phyloP scores from a whole-genome alignment of 2,888 invertebrate species.

The Philonicus albiceps region DNA sequence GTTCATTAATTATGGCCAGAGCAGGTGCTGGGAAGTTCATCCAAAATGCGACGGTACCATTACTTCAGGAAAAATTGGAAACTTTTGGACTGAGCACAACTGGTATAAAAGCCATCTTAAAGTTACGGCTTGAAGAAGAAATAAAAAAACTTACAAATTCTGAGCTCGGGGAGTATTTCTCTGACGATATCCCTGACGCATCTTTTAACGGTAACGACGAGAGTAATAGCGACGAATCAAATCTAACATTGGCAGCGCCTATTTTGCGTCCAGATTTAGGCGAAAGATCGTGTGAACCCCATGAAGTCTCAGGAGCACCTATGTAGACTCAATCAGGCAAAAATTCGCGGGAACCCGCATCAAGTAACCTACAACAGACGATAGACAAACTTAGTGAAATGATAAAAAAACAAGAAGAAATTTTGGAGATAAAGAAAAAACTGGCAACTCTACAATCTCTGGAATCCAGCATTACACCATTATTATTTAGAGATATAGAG shows the following conservation, averaged over 20 bases:
- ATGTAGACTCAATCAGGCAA: not conserved
- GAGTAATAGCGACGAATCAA: not conserved
- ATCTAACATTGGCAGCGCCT: not conserved
- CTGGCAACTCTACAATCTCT: not conserved
- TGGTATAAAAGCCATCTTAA: not conserved
- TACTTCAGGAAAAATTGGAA: not conserved
- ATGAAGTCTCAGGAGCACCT: not conserved
- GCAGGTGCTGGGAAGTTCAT: not conserved
- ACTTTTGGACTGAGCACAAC: not conserved
- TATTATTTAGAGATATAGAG: not conserved
- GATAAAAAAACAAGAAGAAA: not conserved
- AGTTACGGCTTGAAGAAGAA: not conserved
- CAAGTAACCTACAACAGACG: not conserved
- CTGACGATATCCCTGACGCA: not conserved
- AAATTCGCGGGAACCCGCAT: not conserved
- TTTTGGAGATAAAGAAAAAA: not conserved
- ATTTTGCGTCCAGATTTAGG: not conserved
- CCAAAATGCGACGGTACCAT: not conserved
- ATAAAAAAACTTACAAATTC: not conserved
- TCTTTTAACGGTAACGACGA: too few relatives aligned
- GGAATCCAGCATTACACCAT: not conserved
- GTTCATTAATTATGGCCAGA: too few relatives aligned
- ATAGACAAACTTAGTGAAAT: not conserved
- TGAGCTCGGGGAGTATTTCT: not conserved
- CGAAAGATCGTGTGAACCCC: not conserved